Evolutionary conservation across 2,797 vertebrate genomes (phyloP), one percentile per base, ranked within the genome.

Genomic region (Enteromius viviparus): DNA sequence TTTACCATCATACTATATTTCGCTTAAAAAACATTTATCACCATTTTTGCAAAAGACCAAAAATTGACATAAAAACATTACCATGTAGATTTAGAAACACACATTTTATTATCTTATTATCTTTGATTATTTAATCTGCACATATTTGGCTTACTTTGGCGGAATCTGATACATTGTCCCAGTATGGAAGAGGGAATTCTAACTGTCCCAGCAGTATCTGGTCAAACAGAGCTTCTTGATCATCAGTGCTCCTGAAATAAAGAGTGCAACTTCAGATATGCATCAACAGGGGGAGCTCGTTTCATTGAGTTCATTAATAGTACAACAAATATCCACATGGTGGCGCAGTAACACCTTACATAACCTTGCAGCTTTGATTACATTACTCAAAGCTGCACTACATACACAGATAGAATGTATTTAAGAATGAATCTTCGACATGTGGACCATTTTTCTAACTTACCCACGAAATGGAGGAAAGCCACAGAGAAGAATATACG

Each of bases 131-230:
- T n/a, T 74, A 37, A 37, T 37, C n/a, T 26, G 11, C 15, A 7
- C 3, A 69, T 51, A 8, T 49, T 64, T 51, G 21, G 81, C 82
- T 87, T 87, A 98, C 98, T 96, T 96, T 99, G 69, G 98, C 98
- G 3, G 96, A 96, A 47, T 99, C 97, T 10, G 98, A 99, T 87
- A 99, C 94, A 0, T 98, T 97, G 92, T 99, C 97, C 98, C 98
- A 99, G 86, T 98, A 99, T 0, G 97, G 98, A 76, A 97, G 94
- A 74, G 98, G 97, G 85, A 99, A 99, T 90, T 99, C 98, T 87
- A 98, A 94, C 90, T 98, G 97, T n/a, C 97, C 98, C 96, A 98
- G 96, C 82, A 99, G 93, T 88, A 99, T 99, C 92, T 99, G 97
- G 92, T 99, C 97, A 91, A 99, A 99, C 85, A 99, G 96, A 37